Base-by-base conservation (phyloP, 2,797 vertebrate species). In the Sphenopsis melanotis region DNA sequence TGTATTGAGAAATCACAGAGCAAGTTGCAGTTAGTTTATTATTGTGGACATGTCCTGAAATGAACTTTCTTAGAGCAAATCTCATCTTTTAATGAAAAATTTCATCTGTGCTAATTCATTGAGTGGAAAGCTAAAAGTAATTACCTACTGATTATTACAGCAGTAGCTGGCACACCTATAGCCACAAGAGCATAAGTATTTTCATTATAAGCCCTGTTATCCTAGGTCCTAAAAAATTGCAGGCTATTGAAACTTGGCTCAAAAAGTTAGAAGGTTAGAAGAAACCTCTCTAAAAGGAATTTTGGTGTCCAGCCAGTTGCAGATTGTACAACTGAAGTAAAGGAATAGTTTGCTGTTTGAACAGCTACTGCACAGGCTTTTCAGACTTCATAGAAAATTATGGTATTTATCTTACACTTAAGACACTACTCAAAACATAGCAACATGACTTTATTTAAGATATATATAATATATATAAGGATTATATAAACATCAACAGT, bases 51-150 rank as follows among this genome's bases (percentile, higher is more conserved):
- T 50, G 42, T 82, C 65, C 81, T 88, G 34, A 59, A 86, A 72
- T 81, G 11, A 86, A 64, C 42, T 80, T 93, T 57, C 23, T 85
- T 55, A 46, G 21, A 75, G 27, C 9, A 79, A 91, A 68, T 82
- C 6, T 86, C 47, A 49, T 85, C 6, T 69, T 94, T 64, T 69
- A 92, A 85, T 75, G 57, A 95, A 96, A 95, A 91, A 53, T 23
- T 71, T 76, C 11, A 79, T 52, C 37, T 74, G 27, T 82, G n/a
- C 6, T 74, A 84, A 74, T 91, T 89, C 57, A 85, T 57, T 80
- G 61, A 90, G 21, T 82, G 57, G 39, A 88, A 96, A 79, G 41
- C 19, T 76, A 60, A 80, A 87, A 84, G 22, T 30, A 87, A 85
- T 93, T 89, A 90, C 82, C 27, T 91, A 16, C 72, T 68, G 47